Evolutionary conservation across 2,888 invertebrate genomes (phyloP).

Genomic region (Drosophila rubida): DNA sequence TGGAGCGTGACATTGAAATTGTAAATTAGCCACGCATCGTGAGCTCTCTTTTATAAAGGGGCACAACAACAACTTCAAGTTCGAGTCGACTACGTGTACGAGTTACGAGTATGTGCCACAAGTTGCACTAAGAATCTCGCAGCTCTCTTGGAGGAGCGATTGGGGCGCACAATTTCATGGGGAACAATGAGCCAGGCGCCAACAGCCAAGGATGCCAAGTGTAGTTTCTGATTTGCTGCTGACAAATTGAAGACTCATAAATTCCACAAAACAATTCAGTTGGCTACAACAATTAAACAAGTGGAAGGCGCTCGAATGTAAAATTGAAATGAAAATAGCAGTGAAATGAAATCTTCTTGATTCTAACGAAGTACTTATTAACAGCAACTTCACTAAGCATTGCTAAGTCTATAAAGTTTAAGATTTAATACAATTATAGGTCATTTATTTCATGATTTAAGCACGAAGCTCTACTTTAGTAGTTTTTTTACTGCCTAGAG

Average conservation of each 20-base stretch:
- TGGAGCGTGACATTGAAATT: slow-evolving; percentile 82
- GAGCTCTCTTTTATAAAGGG: slow-evolving; percentile 15
- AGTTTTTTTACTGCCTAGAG: too few relatives aligned
- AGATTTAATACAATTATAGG: too few relatives aligned
- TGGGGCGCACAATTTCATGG: slow-evolving; percentile 24
- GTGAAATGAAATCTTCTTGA: too few relatives aligned
- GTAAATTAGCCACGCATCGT: slow-evolving; percentile 80
- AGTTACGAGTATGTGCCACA: slow-evolving; percentile 2
- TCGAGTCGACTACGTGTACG: neutral
- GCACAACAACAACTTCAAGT: neutral
- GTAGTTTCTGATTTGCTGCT: neutral
- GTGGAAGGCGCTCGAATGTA: too few relatives aligned
- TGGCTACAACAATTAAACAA: too few relatives aligned
- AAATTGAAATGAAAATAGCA: too few relatives aligned
- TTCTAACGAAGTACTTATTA: too few relatives aligned
- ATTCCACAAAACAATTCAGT: too few relatives aligned
- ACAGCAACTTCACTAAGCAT: too few relatives aligned
- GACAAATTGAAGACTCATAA: neutral
- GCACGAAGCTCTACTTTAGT: too few relatives aligned
- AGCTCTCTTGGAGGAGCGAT: slow-evolving; percentile 16
- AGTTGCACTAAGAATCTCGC: slow-evolving; percentile 5
- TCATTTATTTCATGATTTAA: too few relatives aligned
- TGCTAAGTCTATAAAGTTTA: too few relatives aligned
- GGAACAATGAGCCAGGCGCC: slow-evolving; percentile 30
- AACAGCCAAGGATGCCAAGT: slow-evolving; percentile 18